These are phyloP conservation scores for Stichopus chloronotus DNA, from an alignment of 35 echinoderm and acorn worm genomes.

Conservation along the genomic window DNA sequence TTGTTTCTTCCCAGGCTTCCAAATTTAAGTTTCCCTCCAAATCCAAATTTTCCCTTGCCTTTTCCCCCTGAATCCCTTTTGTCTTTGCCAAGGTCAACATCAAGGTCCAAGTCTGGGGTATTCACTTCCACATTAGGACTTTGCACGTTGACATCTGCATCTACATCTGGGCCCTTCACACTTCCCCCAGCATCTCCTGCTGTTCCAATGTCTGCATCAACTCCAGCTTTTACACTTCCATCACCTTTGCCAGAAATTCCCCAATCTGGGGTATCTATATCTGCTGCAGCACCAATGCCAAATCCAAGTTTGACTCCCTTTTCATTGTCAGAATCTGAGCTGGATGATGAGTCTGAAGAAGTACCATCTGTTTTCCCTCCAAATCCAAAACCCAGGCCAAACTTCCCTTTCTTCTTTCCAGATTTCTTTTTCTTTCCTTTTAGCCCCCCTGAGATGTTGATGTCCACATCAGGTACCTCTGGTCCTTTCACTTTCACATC, in stretches of 20 bases:
- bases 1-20: constrained; percentile 52
- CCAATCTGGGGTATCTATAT: constrained; percentile 55
- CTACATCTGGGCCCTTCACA: constrained; percentile 25
- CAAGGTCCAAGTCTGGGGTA: constrained; percentile 47
- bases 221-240: constrained; percentile 34
- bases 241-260: constrained; percentile 10
- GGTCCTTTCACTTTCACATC: constrained; percentile 24
- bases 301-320: constrained; percentile 20
- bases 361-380: constrained; percentile 57
- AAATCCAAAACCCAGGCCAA: constrained; percentile 63
- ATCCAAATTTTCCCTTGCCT: constrained; percentile 71
- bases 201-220: not conserved
- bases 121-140: constrained; percentile 47
- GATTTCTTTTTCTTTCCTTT: constrained; percentile 32
- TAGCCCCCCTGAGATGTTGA: constrained; percentile 38
- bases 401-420: constrained; percentile 45
- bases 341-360: constrained; percentile 17
- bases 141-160: constrained; percentile 64
- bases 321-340: constrained; percentile 50
- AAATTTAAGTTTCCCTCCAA: constrained; percentile 75
- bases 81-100: constrained; percentile 58
- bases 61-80: constrained; percentile 59
- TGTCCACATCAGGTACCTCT: constrained; percentile 6
- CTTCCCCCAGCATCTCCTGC: not conserved
- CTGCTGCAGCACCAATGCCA: constrained; percentile 31